Evolutionary conservation across 1,140 invertebrate species (phyloP), one percentile per base, ranked within the genome.

Genomic region (Musca domestica): DNA sequence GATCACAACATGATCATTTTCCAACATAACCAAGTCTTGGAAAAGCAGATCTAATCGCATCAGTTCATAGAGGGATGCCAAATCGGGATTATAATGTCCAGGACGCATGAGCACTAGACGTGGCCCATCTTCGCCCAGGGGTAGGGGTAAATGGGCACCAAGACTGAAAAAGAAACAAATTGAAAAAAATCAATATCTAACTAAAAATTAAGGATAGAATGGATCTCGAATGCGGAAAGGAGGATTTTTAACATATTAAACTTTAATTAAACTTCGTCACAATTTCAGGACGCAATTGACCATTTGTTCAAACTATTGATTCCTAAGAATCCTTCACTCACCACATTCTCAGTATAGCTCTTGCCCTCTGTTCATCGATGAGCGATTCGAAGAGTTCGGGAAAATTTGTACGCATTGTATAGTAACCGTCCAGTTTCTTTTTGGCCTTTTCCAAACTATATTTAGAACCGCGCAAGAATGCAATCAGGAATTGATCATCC

Each of bases 391-490:
- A 80, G 48, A 85, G 75, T 69, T 89, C 87, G 1, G 88, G 87
- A 19, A 86, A 75, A 25, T 83, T 71, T 1, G 81, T 77, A 74
- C 83, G 81, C 41, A 87, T 77, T 4, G 86, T 85, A 70, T 87
- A 87, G 75, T 83, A 87, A 76, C 85, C 83, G 70, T 89, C 87
- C 4, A 89, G 67, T 74, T 87, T 88, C 71, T 85, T 76, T 76
- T 88, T 89, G 9, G 85, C 84, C 70, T 82, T 81, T 74, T 88
- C 86, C 68, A 89, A 76, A 70, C 87, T 89, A 75, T 86, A 88
- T 77, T 90, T 90, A 69, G 85, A 86, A 41, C 87, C 86, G 14
- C 88, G 82, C 46, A 90, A 76, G 75, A 88, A 88, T 64, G 81
- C 83, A 23, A 87, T 70, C 10, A 89, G 69, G 78, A 85, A 86